Base-by-base conservation (phyloP, 2,888 invertebrate genomes). In the Hemistola chrysoprasaria region DNA sequence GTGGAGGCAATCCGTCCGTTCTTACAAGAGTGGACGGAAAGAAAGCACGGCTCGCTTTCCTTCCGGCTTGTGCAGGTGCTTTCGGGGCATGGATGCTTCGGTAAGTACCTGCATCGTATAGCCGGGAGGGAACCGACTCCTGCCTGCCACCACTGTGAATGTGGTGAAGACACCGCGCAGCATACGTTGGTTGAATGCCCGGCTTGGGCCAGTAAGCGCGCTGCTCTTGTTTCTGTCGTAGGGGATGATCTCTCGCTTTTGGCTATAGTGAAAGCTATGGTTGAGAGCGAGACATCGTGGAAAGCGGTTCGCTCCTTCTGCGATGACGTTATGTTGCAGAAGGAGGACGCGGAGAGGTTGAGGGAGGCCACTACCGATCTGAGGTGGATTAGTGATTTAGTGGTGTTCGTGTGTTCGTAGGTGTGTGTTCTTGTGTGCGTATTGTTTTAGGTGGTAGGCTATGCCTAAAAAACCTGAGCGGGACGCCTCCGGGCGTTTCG, bases 211-310 rank as follows among this genome's bases (percentile, higher is more conserved):
- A 11, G 7, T 8, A 9, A 39, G 22, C 31, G 39, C 11, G 2
- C 2, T 11, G 27, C 1, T 1, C 31, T 31, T 2, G 10, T n/a
- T 4, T 26, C 11, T 1, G 8, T 3, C 0, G 16, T 39, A 2
- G 35, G 34, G n/a, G 9, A n/a, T 1, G 34, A 34, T 11, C 22
- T 40, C 11, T 34, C 40, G 20, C 30, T 40, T 3, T 24, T 25
- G 11, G n/a, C 33, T 10, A 8, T 38, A 9, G 25, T 30, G 2
- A 8, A 5, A 2, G 7, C 26, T 3, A 35, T 38, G 38, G 22
- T 38, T 22, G 11, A 8, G 1, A n/a, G 9, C 11, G 26, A 38
- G 22, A 8, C 5, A 2, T 6, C 11, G 2, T 31, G 26, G 38
- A 26, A 1, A 5, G 26, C 26, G 1, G 11, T 38, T 1, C 2